Base-by-base conservation (phyloP, 1,140 invertebrate genomes). In the Heliconius hermathena region DNA sequence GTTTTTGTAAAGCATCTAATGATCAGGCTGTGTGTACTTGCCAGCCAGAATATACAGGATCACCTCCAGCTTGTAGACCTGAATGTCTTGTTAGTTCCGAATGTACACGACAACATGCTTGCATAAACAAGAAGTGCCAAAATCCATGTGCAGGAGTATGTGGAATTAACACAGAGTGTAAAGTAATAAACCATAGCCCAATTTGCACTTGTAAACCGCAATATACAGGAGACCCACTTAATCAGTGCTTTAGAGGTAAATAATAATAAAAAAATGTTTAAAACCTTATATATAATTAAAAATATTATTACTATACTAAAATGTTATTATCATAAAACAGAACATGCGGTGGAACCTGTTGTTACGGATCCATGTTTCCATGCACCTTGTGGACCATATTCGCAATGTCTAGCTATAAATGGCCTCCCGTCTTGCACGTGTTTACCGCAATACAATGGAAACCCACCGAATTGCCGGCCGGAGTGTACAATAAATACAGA, bases 351-450 rank as follows among this genome's bases (percentile, higher is more conserved):
- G 77, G 77, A 86, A 36, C 82, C 88, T 20, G 88, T 90, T 49
- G 85, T 91, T 49, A 85, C 87, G 76, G 88, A 95, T 85, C 97
- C 97, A 20, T 98, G 97, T 85, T 85, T 94, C 26, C 96, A 96
- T 33, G 96, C 96, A 29, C 97, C 97, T 8, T 98, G 97, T 90
- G 97, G 97, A 49, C 91, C 96, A 11, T 97, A 97, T 91, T 96
- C 97, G 38, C 86, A 96, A 82, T 98, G 97, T 88, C 95, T 95
- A 84, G 96, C 97, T 85, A 92, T 96, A 73, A 96, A 96, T 80
- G 95, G 95, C 74, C 91, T 95, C 36, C 96, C 96, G 18, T 95
- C 96, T 33, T 97, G 97, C 85, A 95, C 95, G n/a, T 97, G 97
- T 89, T 85, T 96, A 49, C 94, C 95, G 18, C 95, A 96, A 76